Evolutionary conservation across 2,888 invertebrate species (phyloP).

Genomic region (Apotomis turbidana): DNA sequence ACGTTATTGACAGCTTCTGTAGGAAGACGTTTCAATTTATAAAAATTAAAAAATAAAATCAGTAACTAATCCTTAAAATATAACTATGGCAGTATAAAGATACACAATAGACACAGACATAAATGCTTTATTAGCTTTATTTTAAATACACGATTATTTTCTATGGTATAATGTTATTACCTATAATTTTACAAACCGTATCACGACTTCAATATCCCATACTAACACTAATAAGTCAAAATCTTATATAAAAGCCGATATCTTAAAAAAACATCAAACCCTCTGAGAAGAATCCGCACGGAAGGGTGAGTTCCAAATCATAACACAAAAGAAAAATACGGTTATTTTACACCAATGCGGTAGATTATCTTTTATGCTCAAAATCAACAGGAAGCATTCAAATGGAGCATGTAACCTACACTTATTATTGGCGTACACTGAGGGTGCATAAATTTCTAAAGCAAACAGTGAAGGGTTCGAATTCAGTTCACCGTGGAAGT

Average conservation of each 20-base stretch:
- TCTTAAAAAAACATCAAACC: conserved; percentile 19
- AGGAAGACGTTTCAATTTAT: too few species aligned
- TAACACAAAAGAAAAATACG: conserved; percentile 81
- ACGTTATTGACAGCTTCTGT: too few species aligned
- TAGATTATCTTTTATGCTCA: conserved; percentile 82
- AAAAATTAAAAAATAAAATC: too few species aligned
- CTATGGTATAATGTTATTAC: too few species aligned
- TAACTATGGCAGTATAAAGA: too few species aligned
- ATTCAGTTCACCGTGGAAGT: conserved; percentile 52
- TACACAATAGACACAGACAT: too few species aligned
- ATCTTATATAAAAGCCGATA: conserved; percentile 1
- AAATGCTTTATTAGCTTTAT: too few species aligned
- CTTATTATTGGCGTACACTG: conserved; percentile 76
- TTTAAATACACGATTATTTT: too few species aligned
- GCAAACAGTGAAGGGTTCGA: conserved; percentile 73
- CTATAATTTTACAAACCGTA: too few species aligned
- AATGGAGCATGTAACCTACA: conserved; percentile 84
- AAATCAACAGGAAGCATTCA: conserved; percentile 83
- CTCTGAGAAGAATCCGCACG: conserved; percentile 48
- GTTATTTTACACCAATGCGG: conserved; percentile 83
- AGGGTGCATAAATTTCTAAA: conserved; percentile 81
- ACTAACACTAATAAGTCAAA: conserved; percentile 20
- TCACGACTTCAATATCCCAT: neutral
- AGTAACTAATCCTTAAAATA: too few species aligned
- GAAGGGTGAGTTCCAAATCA: conserved; percentile 72